Evolutionary conservation across 2,113 vertebrate species (phyloP), one percentile per base, ranked within the genome.

Genomic region (Bucco capensis): DNA sequence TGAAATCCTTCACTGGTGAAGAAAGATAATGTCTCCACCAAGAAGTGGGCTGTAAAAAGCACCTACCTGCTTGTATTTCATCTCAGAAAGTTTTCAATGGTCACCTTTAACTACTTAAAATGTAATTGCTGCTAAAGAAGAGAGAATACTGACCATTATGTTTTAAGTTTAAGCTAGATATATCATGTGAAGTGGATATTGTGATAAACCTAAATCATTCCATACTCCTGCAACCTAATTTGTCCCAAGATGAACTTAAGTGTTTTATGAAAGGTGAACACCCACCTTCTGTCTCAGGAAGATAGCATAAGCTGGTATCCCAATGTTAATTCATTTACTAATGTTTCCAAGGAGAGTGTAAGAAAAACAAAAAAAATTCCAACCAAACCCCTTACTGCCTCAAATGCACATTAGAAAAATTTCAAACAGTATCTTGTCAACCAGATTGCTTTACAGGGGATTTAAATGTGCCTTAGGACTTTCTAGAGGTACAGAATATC

Each of bases 241-340:
- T 86, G 18, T 90, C 19, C 66, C 73, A 73, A 88, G 18, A 11
- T 50, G 35, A 70, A 42, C 14, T 57, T 44, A 6, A 62, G 6
- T 37, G 54, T 93, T 65, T 57, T 62, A 27, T 9, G 13, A 53
- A 35, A 89, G 6, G 8, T 31, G 47, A 70, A 50, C 51, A 90
- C 70, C 46, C 72, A 89, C 73, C 72, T 90, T 54, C 64, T 89
- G 64, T 70, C 86, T 90, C 78, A 60, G 46, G n/a, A 69, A 93
- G 82, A 73, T 33, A 57, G 49, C 53, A 64, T 76, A 56, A 90
- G 40, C 50, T 87, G 67, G 9, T 67, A 62, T 54, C 8, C 14
- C 13, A 40, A 23, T 6, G 2, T 40, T 53, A 86, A 90, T 18
- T 70, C 13, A 35, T 65, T 47, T 37, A 31, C 13, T 35, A 83